These are phyloP conservation scores for Chromoteleia sp. DNA, from an alignment of 2,888 invertebrate genomes.

Conservation along the genomic window DNA sequence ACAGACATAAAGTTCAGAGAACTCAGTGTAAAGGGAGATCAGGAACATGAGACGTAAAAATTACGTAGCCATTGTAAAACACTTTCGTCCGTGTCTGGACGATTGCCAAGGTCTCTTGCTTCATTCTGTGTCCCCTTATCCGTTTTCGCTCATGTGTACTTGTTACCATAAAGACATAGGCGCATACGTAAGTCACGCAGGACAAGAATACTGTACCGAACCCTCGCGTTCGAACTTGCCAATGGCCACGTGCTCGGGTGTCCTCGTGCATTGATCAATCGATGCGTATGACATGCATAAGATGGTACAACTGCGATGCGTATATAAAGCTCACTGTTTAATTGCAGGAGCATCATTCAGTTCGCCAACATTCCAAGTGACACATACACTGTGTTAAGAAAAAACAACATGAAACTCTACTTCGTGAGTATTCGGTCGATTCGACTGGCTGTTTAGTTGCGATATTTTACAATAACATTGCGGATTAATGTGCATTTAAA, in stretches of 20 bases:
- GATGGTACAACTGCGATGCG: slow-evolving; percentile 70
- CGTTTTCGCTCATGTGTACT: slow-evolving; percentile 49
- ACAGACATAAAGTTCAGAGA: slow-evolving; percentile 69
- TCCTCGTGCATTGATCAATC: slow-evolving; percentile 79
- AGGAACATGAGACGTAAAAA: slow-evolving; percentile 54
- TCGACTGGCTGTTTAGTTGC: slow-evolving; percentile 6
- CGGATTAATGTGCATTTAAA: too few relatives aligned
- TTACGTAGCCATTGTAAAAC: slow-evolving; percentile 77
- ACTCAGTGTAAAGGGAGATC: slow-evolving; percentile 58
- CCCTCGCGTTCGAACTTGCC: slow-evolving; percentile 63
- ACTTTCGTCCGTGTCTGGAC: slow-evolving; percentile 80
- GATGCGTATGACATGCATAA: slow-evolving; percentile 74
- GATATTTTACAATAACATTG: too few relatives aligned
- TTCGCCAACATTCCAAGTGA: slow-evolving; percentile 72
- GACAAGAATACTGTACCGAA: slow-evolving; percentile 55
- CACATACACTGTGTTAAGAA: slow-evolving; percentile 67
- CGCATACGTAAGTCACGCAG: slow-evolving; percentile 54
- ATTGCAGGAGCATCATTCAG: slow-evolving; percentile 79
- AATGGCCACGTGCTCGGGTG: slow-evolving; percentile 55
- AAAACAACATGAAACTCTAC: slow-evolving; percentile 79
- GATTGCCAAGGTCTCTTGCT: slow-evolving; percentile 80
- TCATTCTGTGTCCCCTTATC: slow-evolving; percentile 71
- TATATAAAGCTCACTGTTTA: slow-evolving; percentile 80
- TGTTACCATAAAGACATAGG: slow-evolving; percentile 59
- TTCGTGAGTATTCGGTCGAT: slow-evolving; percentile 78